phyloP scores from a whole-genome alignment of 2,113 vertebrate species.

The Saccopteryx leptura region DNA sequence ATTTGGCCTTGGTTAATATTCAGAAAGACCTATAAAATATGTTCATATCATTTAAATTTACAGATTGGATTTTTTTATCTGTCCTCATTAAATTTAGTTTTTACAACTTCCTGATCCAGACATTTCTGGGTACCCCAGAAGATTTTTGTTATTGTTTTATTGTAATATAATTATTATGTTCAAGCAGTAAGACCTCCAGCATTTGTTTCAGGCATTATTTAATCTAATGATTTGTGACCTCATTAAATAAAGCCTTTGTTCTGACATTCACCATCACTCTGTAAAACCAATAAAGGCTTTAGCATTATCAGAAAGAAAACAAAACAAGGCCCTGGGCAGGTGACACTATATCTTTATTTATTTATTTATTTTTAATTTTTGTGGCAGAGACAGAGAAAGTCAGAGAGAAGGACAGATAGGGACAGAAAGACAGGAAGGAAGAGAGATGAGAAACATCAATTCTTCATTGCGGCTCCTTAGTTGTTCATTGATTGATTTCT shows the following conservation, averaged over 20 bases:
- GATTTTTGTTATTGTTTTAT: background rate
- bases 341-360: background rate
- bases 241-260: background rate
- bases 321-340: background rate
- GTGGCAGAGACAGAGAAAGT: too few species aligned
- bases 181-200: background rate
- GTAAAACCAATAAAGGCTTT: background rate
- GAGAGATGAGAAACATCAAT: too few species aligned
- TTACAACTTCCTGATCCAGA: slow-evolving; percentile 4
- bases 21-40: slow-evolving; percentile 7
- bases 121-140: background rate
- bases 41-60: slow-evolving; percentile 48
- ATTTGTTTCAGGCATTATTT: slow-evolving; percentile 39
- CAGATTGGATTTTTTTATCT: background rate
- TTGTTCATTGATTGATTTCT: too few species aligned
- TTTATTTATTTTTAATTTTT: too few species aligned
- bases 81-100: background rate
- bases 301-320: background rate
- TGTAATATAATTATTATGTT: background rate
- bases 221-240: background rate
- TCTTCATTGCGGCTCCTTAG: too few species aligned
- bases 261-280: slow-evolving; percentile 11
- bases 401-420: too few species aligned
- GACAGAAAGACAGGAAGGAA: too few species aligned
- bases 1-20: slow-evolving; percentile 41